A percentile compares a stretch with the other conserved stretches of the same genome.
These are phyloP conservation scores for Notamacropus eugenii DNA, from an alignment of 2,797 vertebrate species.

Conservation along the genomic window DNA sequence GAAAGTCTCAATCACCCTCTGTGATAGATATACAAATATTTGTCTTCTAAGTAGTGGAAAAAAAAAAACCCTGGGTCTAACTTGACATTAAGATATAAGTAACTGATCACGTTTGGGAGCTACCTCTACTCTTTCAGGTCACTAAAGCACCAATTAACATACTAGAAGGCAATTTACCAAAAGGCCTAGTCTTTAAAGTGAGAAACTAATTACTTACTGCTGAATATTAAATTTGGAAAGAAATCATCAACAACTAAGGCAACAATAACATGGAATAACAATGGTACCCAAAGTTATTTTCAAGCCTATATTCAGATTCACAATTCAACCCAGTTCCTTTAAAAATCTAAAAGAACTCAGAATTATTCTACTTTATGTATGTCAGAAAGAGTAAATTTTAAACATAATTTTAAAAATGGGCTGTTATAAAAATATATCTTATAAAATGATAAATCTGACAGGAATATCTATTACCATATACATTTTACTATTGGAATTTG, in stretches of 20 bases:
- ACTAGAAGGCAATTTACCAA: background rate
- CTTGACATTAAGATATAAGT: constrained; percentile 17
- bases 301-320: background rate
- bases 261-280: background rate
- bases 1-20: background rate
- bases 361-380: background rate
- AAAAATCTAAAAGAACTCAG: background rate
- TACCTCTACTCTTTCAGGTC: background rate
- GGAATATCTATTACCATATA: background rate
- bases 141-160: background rate
- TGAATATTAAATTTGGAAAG: constrained; percentile 38
- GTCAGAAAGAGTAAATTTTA: background rate
- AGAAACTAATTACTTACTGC: background rate
- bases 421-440: background rate
- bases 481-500: background rate
- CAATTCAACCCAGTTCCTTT: background rate
- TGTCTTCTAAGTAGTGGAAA: background rate
- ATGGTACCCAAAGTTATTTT: background rate
- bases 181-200: background rate
- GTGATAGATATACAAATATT: background rate
- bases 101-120: background rate
- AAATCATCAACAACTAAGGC: background rate
- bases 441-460: background rate
- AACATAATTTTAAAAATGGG: background rate
- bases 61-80: background rate